These are phyloP conservation scores for Neolamprologus tretocephalus DNA, from an alignment of 2,113 vertebrate species.

Conservation along the genomic window DNA sequence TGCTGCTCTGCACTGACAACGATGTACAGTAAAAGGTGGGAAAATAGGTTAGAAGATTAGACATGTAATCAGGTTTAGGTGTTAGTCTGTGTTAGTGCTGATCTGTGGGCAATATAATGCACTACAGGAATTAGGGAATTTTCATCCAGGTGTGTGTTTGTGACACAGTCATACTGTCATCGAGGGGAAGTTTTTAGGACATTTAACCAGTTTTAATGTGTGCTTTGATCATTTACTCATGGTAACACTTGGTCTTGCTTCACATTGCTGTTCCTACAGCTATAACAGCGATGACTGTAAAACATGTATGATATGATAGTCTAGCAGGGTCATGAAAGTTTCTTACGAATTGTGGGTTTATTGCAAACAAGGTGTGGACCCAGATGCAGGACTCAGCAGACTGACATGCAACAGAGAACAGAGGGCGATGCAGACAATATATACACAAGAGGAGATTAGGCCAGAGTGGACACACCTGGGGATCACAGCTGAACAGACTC, in stretches of 20 bases:
- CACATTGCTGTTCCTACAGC: neutral
- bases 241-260: neutral
- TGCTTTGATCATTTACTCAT: neutral
- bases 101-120: neutral
- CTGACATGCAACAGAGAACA: neutral
- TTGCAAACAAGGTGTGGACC: neutral
- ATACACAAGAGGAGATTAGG: neutral
- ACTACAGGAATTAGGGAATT: neutral
- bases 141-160: neutral
- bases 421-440: neutral
- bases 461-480: neutral
- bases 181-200: neutral
- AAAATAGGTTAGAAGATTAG: slow-evolving; percentile 10
- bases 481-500: neutral
- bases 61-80: slow-evolving; percentile 29
- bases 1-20: neutral
- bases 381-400: neutral
- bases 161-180: neutral
- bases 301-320: neutral
- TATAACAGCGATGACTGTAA: neutral
- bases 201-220: neutral
- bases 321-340: neutral
- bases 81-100: neutral
- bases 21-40: neutral
- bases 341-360: neutral